Conservation (phyloP, 1,140 invertebrate genomes). For the Hylaeus anthracinus region DNA sequence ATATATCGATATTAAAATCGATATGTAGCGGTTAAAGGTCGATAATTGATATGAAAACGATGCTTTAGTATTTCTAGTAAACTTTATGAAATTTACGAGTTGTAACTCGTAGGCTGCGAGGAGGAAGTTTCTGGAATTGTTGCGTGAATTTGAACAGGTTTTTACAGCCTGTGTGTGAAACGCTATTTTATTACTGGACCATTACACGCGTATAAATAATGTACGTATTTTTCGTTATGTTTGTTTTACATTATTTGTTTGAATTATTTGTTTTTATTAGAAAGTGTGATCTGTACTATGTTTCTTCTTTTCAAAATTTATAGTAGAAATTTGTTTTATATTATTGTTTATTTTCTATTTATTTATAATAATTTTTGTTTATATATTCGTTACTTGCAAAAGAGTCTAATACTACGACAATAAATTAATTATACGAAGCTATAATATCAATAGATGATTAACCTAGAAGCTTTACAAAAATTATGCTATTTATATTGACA, state of each 20-base stretch:
- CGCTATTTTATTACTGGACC: neutral
- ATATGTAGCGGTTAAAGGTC: constrained; percentile 5
- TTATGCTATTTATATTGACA: too few relatives aligned
- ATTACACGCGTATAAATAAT: neutral
- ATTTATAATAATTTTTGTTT: neutral
- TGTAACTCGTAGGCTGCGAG: neutral
- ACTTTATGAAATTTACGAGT: constrained; percentile 33
- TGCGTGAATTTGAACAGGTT: neutral
- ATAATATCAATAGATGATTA: too few relatives aligned
- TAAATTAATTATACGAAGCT: neutral
- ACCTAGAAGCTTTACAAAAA: neutral
- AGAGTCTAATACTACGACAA: neutral
- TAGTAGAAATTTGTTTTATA: neutral
- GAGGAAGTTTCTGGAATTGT: constrained; percentile 17
- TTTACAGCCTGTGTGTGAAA: neutral
- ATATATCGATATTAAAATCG: constrained; percentile 15
- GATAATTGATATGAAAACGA: constrained; percentile 1
- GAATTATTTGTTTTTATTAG: too few relatives aligned
- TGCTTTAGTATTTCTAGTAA: constrained; percentile 40
- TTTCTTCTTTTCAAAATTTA: neutral
- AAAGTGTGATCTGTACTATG: neutral
- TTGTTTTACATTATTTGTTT: neutral
- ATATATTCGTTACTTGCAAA: neutral
- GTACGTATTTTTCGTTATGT: constrained; percentile 15
- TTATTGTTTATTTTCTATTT: neutral